Evolutionary conservation across 2,113 vertebrate genomes (phyloP).

Genomic region (Archilochus colubris): DNA sequence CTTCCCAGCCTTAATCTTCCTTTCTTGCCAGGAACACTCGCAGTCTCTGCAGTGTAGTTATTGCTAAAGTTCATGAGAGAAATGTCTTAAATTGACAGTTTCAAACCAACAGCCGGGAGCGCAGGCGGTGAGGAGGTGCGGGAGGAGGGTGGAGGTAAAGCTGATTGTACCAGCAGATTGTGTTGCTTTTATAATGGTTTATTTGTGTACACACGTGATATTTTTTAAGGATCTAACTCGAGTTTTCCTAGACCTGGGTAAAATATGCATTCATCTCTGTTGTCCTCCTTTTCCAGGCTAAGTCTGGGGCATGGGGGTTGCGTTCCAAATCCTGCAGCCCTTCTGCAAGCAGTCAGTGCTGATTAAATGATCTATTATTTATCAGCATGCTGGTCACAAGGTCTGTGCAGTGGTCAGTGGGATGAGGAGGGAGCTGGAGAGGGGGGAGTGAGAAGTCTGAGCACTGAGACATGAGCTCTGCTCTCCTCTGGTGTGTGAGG

Average conservation of each 20-base stretch:
- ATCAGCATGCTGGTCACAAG: background rate
- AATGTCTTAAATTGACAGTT: slow-evolving; percentile 18
- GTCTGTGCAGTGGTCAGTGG: background rate
- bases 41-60: slow-evolving; percentile 28
- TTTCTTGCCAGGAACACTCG: slow-evolving; percentile 6
- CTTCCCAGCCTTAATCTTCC: slow-evolving; percentile 40
- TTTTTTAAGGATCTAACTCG: background rate
- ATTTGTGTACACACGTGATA: too few species aligned
- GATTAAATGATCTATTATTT: background rate
- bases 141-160: rapidly evolving
- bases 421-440: background rate
- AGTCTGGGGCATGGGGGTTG: background rate
- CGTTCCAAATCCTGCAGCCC: background rate
- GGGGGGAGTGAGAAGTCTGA: background rate
- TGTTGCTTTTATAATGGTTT: background rate
- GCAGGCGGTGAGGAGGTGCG: rapidly evolving
- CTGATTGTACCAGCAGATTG: too few species aligned
- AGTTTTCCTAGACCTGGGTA: background rate
- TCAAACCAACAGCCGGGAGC: background rate
- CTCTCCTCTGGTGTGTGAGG: background rate
- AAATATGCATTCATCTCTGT: background rate
- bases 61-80: slow-evolving; percentile 2
- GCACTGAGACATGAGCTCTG: background rate
- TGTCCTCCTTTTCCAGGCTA: background rate
- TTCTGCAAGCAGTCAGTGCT: background rate